These are phyloP conservation scores for Drosophila paranaensis DNA, from an alignment of 2,888 invertebrate genomes.

Conservation along the genomic window DNA sequence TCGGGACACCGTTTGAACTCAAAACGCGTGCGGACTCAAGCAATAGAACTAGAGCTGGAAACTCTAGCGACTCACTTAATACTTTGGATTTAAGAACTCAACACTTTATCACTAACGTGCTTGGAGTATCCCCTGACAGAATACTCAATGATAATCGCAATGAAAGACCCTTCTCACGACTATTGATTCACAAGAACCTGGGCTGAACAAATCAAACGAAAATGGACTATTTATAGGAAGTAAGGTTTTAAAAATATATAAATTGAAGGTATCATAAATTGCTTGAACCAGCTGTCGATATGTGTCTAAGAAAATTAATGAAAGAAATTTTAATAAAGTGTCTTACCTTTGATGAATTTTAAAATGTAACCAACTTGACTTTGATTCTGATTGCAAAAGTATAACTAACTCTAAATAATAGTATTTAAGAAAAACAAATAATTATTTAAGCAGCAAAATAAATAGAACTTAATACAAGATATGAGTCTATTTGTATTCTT, in stretches of 20 bases:
- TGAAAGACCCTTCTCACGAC: not conserved
- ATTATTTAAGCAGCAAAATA: too few relatives aligned
- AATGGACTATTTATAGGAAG: not conserved
- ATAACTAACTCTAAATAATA: too few relatives aligned
- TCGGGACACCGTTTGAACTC: slow-evolving; percentile 46
- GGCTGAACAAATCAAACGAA: not conserved
- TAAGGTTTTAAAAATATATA: not conserved
- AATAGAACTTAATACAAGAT: too few relatives aligned
- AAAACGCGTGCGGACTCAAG: not conserved
- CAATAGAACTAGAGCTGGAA: not conserved
- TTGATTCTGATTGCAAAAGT: not conserved
- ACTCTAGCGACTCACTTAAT: too few relatives aligned
- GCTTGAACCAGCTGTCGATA: too few relatives aligned
- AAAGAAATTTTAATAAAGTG: too few relatives aligned
- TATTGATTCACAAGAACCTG: not conserved
- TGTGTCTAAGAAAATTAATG: too few relatives aligned
- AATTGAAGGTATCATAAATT: too few relatives aligned
- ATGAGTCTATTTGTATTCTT: too few relatives aligned
- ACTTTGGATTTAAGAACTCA: not conserved
- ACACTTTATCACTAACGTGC: slow-evolving; percentile 50
- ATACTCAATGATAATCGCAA: not conserved
- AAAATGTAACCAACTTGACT: not conserved
- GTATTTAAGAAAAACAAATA: too few relatives aligned
- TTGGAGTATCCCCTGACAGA: slow-evolving; percentile 9
- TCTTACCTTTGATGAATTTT: not conserved